Evolutionary conservation across 2,113 vertebrate genomes (phyloP).

Genomic region (Melanocharis versteri): DNA sequence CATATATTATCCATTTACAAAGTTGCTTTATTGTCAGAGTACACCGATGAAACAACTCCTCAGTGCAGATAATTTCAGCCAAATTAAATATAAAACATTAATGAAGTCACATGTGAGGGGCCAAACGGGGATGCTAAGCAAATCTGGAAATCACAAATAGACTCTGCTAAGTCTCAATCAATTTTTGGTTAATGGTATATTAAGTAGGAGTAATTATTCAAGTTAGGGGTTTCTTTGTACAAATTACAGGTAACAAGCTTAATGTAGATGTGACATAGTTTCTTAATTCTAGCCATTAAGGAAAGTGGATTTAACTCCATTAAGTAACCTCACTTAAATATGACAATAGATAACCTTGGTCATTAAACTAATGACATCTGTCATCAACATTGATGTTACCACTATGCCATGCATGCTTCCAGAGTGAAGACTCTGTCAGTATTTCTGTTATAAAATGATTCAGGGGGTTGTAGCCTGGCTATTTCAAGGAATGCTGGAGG

Average conservation of each 20-base stretch:
- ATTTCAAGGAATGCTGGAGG: not conserved
- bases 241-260: slow-evolving; percentile 59
- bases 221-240: slow-evolving; percentile 38
- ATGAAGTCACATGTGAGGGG: not conserved
- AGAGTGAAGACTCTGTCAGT: not conserved
- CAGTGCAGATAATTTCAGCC: not conserved
- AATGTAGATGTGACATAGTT: slow-evolving; percentile 55
- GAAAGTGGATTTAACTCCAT: slow-evolving; percentile 43
- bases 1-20: not conserved
- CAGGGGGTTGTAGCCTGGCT: not conserved
- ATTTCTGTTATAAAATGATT: not conserved
- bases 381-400: slow-evolving; percentile 18
- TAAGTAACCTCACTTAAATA: slow-evolving; percentile 40
- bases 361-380: slow-evolving; percentile 61
- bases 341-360: slow-evolving; percentile 37
- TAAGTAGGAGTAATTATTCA: slow-evolving; percentile 46
- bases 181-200: slow-evolving; percentile 38
- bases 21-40: not conserved
- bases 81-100: slow-evolving; percentile 3
- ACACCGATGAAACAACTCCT: not conserved
- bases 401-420: not conserved
- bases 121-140: not conserved
- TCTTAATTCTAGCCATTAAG: slow-evolving; percentile 64
- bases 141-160: slow-evolving; percentile 8
- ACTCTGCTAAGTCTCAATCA: not conserved